Evolutionary conservation across 2,113 vertebrate genomes (phyloP).

Genomic region (Cephalopholis sonnerati): DNA sequence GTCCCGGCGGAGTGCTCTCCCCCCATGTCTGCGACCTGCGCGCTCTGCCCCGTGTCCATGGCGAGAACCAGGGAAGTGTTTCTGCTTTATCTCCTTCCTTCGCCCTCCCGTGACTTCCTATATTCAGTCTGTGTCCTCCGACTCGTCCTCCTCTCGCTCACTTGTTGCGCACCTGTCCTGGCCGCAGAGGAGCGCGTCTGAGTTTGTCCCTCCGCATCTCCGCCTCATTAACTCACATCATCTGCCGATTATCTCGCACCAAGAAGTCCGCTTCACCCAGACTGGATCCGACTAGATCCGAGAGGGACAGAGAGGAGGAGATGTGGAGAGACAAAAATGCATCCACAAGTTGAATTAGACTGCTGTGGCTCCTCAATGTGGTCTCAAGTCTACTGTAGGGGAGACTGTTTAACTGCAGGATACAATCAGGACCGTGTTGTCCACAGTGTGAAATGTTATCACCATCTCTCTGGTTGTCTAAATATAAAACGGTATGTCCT

Average conservation of each 20-base stretch:
- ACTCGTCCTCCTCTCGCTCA: constrained; percentile 52
- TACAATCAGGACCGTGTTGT: background rate
- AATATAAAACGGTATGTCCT: constrained; percentile 70
- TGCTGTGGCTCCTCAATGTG: background rate
- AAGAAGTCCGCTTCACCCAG: constrained; percentile 57
- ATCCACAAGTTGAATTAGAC: constrained; percentile 4
- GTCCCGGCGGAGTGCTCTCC: constrained; percentile 76
- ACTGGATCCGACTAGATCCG: constrained; percentile 79
- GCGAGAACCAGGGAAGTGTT: constrained; percentile 11
- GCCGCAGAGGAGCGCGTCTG: constrained; percentile 55
- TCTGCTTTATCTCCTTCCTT: constrained; percentile 26
- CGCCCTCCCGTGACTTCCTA: constrained; percentile 33
- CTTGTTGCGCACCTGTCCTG: constrained; percentile 61
- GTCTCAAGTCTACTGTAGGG: background rate
- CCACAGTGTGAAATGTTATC: constrained; percentile 49
- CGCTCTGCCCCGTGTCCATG: constrained; percentile 81
- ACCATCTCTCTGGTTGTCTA: constrained; percentile 50
- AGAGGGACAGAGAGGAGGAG: background rate
- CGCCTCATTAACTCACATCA: constrained; percentile 81
- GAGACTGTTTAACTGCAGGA: background rate
- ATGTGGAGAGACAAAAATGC: background rate
- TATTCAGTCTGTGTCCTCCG: constrained; percentile 30
- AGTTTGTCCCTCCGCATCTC: constrained; percentile 70
- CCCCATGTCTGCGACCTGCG: constrained; percentile 75
- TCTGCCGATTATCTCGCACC: constrained; percentile 78